Base-by-base conservation (phyloP, 2,797 vertebrate genomes). In the Chaetophractus vellerosus region DNA sequence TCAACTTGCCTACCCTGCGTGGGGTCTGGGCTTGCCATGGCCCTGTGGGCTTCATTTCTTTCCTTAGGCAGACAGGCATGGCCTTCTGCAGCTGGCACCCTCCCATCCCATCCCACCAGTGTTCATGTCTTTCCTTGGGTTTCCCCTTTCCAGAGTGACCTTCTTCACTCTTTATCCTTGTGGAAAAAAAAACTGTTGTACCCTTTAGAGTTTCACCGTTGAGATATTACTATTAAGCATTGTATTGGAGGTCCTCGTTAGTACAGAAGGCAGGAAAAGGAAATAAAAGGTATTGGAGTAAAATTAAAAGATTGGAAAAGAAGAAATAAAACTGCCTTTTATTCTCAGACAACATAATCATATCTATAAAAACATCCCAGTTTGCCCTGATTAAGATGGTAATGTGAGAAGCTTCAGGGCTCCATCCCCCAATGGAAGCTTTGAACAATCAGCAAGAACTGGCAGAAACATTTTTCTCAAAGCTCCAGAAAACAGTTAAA, bases 191-290 rank as follows among this genome's bases (percentile, higher is more conserved):
- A 38, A 38, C 6, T 38, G 38, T 38, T 38, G 6, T 38, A 38
- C 38, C 3, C 38, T 38, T 38, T 38, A 38, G 38, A 38, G 26
- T 71, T 24, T 75, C 45, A 33, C n/a, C 18, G 28, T 76, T 94
- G 50, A 52, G 14, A 52, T 52, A 52, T 14, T 50, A 80, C 38
- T 94, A 2, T 81, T 90, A 28, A 76, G 19, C 66, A 21, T 87
- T 55, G 11, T 41, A 31, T 78, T 38, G 10, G 55, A 63, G 31
- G 36, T 14, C 24, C 41, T 85, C 21, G 36, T 85, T 41, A 72
- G 57, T 50, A 14, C 11, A 48, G 90, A 59, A 92, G 75, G 59
- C 23, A 52, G 61, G 36, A 78, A 68, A 96, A 71, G 36, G 88
- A 87, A 78, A 78, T 38, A 38, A 61, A 87, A n/a, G n/a, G n/a